Percentiles rank a stretch among this genome's conserved stretches.
Evolutionary conservation across 2,113 vertebrate genomes (phyloP).

Genomic region (Xenopus laevis): DNA sequence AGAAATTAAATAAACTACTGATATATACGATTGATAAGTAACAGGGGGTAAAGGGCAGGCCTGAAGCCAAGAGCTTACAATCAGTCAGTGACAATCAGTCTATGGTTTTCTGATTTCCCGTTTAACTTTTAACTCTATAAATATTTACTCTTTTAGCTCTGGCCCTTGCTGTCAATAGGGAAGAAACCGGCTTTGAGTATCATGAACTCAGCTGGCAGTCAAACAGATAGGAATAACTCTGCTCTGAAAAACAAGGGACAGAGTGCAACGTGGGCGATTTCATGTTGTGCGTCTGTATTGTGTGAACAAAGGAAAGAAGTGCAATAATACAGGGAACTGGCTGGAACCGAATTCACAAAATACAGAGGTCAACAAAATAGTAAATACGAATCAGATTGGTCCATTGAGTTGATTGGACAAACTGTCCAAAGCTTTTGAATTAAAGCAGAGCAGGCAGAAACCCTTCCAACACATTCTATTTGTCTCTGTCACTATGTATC

Average conservation of each 20-base stretch:
- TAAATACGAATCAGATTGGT: not conserved
- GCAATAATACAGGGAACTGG: not conserved
- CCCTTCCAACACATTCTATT: too few species aligned
- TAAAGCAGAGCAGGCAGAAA: too few species aligned
- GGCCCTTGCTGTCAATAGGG: not conserved
- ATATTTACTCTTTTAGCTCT: not conserved
- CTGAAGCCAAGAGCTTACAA: not conserved
- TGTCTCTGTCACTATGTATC: too few species aligned
- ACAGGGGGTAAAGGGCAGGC: too few species aligned
- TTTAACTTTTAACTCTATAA: not conserved
- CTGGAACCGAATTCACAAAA: not conserved
- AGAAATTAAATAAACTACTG: too few species aligned
- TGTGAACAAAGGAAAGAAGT: not conserved
- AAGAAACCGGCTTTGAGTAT: too few species aligned
- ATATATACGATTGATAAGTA: too few species aligned
- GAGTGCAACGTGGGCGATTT: not conserved
- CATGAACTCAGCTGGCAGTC: not conserved
- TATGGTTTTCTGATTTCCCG: not conserved
- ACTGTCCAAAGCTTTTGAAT: too few species aligned
- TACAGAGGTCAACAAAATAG: not conserved
- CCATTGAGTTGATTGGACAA: too few species aligned
- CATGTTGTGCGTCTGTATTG: not conserved
- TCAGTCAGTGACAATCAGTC: not conserved
- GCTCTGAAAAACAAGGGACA: not conserved
- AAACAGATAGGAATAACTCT: not conserved